A percentile compares a stretch with the other conserved stretches of the same genome.
Evolutionary conservation across 2,113 vertebrate species (phyloP).

Genomic region (Bubalus kerabau): DNA sequence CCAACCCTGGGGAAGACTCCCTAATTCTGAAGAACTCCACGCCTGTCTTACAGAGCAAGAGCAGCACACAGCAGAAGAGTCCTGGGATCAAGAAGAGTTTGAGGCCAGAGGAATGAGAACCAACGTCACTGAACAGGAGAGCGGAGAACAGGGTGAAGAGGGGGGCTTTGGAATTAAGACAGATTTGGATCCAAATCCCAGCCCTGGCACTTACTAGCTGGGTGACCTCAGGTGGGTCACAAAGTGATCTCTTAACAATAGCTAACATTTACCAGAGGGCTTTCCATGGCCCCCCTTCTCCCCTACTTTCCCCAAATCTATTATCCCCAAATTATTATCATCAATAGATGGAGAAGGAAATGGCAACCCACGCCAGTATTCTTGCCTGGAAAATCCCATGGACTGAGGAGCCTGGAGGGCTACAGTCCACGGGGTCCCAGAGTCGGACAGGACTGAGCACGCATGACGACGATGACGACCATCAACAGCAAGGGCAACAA

Average conservation of each 20-base stretch:
- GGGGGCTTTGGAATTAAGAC: neutral
- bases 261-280: neutral
- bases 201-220: neutral
- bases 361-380: neutral
- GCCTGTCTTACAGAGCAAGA: neutral
- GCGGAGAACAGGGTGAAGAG: neutral
- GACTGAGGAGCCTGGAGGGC: neutral
- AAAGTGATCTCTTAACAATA: neutral
- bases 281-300: neutral
- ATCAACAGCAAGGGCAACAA: rapidly evolving
- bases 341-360: neutral
- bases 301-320: neutral
- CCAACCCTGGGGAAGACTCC: neutral
- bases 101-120: neutral
- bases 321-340: neutral
- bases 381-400: neutral
- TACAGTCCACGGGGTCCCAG: neutral
- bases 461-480: rapidly evolving
- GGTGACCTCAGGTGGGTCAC: neutral
- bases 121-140: neutral
- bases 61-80: neutral
- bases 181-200: neutral
- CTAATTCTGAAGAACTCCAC: neutral
- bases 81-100: neutral
- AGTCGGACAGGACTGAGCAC: neutral